Conservation (phyloP, 2,113 vertebrate genomes). For the Neodontobutis hainanensis region DNA sequence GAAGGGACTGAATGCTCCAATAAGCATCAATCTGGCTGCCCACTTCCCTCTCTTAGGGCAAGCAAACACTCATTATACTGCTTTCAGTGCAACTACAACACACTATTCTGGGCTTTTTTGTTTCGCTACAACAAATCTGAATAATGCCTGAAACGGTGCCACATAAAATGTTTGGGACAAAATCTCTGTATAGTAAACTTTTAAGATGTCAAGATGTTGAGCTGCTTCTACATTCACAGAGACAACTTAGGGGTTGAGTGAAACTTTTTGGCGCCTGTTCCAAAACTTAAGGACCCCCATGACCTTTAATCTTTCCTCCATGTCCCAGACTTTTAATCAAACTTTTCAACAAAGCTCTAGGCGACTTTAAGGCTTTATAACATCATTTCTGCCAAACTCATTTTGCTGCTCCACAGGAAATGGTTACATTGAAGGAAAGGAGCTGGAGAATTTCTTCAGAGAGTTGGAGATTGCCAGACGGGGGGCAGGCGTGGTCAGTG, state of each 20-base stretch:
- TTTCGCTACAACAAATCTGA: constrained; percentile 21
- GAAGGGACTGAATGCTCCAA: constrained; percentile 60
- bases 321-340: constrained; percentile 43
- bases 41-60: constrained; percentile 50
- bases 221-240: constrained; percentile 18
- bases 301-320: constrained; percentile 39
- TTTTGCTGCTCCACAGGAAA: constrained; percentile 81
- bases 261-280: constrained; percentile 19
- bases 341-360: constrained; percentile 44
- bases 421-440: constrained; percentile 95
- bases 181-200: constrained; percentile 1
- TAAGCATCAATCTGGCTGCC: constrained; percentile 57
- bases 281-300: constrained; percentile 20
- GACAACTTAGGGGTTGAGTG: constrained; percentile 1
- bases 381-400: constrained; percentile 40
- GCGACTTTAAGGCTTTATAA: constrained; percentile 21
- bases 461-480: constrained; percentile 88
- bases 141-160: constrained; percentile 1
- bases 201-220: background rate
- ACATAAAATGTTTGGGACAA: constrained; percentile 14
- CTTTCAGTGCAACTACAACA: constrained; percentile 29
- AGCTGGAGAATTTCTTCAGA: constrained; percentile 93
- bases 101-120: constrained; percentile 19
- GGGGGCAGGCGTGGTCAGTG: constrained; percentile 87
- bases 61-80: constrained; percentile 58